Base-by-base conservation (phyloP, 2,888 invertebrate genomes). In the Tipula lateralis region DNA sequence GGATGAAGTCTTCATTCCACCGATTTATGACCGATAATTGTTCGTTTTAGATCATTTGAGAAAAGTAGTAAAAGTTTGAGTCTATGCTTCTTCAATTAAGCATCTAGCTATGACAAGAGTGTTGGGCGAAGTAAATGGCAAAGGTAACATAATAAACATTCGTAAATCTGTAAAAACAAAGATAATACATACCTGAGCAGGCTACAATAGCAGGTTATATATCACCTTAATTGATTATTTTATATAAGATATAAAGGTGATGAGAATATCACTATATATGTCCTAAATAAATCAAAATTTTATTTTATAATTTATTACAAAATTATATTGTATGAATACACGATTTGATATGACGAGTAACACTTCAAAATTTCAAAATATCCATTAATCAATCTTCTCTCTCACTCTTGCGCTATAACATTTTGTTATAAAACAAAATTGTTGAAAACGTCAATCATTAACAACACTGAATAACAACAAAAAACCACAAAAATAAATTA, bases 391-490 rank as follows among this genome's bases (percentile, higher is more conserved):
- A 66, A 66, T 66, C 9, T n/a, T 66, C 24, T 24, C 24, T 66
- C n/a, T n/a, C n/a, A n/a, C n/a, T n/a, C n/a, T n/a, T n/a, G n/a
- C 19, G 66, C 66, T 9, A 24, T 9, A 66, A 66, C 1, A 66
- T 16, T 16, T 2, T 44, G 39, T 39, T 6, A 50, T 16, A 2
- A 50, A 50, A 50, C 16, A 50, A 16, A 50, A 50, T 16, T 50
- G 66, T 66, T 66, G 66, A 66, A 66, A 66, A 66, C 66, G 66
- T 66, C 66, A 66, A 66, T 66, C 66, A 66, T 66, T 66, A 66
- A 9, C 66, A 66, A 66, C 24, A 66, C 66, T 24, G 24, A 24
- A 66, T 66, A 24, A 66, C 2, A 66, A 66, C 9, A 9, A 66
- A 66, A 66, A 66, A 66, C 66, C 66, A 66, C 66, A 66, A 66